Percentiles rank a stretch among this genome's conserved stretches.
Conservation (phyloP, 1,140 invertebrate genomes). For the Thaumetopoea pityocampa region DNA sequence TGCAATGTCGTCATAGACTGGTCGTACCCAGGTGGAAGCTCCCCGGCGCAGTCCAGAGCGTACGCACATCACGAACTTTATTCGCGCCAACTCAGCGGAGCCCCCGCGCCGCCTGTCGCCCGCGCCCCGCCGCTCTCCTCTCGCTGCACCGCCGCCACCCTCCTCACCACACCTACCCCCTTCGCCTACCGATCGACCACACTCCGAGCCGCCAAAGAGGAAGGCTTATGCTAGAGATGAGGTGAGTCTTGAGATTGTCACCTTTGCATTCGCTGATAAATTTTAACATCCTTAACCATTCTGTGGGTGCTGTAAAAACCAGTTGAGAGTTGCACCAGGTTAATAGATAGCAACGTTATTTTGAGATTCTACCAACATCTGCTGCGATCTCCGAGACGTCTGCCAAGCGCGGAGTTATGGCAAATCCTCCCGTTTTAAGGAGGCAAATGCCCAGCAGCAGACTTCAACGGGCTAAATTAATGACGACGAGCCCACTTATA, state of each 20-base stretch:
- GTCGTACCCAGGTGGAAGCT: slow-evolving; percentile 66
- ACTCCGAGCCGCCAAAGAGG: slow-evolving; percentile 65
- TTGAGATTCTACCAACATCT: no score
- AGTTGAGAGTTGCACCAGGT: no score
- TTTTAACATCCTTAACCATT: no score
- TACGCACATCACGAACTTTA: slow-evolving; percentile 68
- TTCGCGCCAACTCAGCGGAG: slow-evolving; percentile 63
- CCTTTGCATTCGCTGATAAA: not conserved
- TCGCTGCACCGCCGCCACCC: slow-evolving; percentile 40
- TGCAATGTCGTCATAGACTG: no score
- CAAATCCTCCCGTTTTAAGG: no score
- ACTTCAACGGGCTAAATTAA: no score
- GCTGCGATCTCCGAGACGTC: no score
- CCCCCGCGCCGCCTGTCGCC: slow-evolving; percentile 37
- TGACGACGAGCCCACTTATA: no score
- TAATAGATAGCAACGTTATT: no score
- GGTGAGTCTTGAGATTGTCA: slow-evolving; percentile 25
- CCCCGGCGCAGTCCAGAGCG: slow-evolving; percentile 63
- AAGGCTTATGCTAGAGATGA: slow-evolving; percentile 64
- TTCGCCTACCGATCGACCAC: slow-evolving; percentile 43
- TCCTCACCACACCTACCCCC: slow-evolving; percentile 20
- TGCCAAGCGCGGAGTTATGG: no score
- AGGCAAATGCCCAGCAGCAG: no score
- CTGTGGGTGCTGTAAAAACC: no score
- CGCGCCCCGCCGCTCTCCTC: slow-evolving; percentile 40